These are phyloP conservation scores for Heliconius charithonia DNA, from an alignment of 2,888 invertebrate genomes.

Conservation along the genomic window DNA sequence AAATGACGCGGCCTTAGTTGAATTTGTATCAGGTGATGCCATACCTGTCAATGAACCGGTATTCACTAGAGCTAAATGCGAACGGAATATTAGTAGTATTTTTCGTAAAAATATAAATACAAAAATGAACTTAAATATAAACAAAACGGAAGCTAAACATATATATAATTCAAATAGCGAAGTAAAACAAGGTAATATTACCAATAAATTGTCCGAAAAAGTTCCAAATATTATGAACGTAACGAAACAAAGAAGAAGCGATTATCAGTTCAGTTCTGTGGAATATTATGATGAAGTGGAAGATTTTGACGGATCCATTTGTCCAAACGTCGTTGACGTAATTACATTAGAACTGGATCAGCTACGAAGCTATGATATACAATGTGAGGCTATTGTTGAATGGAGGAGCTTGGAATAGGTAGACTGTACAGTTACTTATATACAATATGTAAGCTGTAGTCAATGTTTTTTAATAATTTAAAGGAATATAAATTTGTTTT, in stretches of 20 bases:
- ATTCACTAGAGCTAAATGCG: constrained; percentile 52
- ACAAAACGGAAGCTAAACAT: constrained; percentile 41
- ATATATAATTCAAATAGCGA: constrained; percentile 33
- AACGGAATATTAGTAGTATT: constrained; percentile 33
- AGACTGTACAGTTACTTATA: neutral
- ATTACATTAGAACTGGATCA: constrained; percentile 62
- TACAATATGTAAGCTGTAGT: neutral
- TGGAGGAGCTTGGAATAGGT: constrained; percentile 64
- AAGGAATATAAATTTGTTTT: neutral
- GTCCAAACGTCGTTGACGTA: constrained; percentile 61
- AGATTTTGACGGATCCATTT: constrained; percentile 55
- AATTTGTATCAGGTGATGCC: constrained; percentile 62
- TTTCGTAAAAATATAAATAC: constrained; percentile 9
- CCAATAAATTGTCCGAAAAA: neutral
- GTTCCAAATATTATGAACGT: constrained; percentile 30
- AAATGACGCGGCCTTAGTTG: constrained; percentile 59
- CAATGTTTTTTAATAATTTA: neutral
- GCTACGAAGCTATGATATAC: constrained; percentile 64
- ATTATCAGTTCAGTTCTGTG: constrained; percentile 68
- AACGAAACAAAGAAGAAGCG: constrained; percentile 54
- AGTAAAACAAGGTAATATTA: constrained; percentile 42
- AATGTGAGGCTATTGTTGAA: constrained; percentile 62
- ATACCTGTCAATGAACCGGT: constrained; percentile 55
- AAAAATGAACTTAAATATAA: constrained; percentile 27
- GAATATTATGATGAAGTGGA: constrained; percentile 70